A percentile compares a stretch with the other conserved stretches of the same genome.
Conservation (phyloP, 2,113 vertebrate genomes). For the Ctenomys sociabilis region DNA sequence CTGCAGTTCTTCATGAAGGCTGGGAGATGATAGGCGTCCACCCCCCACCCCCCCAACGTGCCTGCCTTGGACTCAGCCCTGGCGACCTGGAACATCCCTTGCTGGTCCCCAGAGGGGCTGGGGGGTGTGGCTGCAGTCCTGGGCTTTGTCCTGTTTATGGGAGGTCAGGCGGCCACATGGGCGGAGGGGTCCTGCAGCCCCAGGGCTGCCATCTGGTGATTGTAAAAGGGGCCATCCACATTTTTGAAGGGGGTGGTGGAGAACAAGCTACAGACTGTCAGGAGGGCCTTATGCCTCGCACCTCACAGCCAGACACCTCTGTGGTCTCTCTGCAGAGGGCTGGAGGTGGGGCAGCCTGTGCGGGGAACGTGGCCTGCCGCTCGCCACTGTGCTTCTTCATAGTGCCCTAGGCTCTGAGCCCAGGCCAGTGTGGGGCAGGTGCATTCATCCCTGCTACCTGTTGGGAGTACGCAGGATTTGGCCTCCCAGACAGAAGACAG, state of each 20-base stretch:
- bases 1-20: not conserved
- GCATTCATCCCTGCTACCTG: not conserved
- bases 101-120: slow-evolving; percentile 18
- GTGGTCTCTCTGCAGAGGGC: slow-evolving; percentile 74
- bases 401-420: not conserved
- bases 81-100: slow-evolving; percentile 34
- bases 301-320: slow-evolving; percentile 84
- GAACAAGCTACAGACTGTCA: slow-evolving; percentile 82
- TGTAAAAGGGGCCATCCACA: slow-evolving; percentile 91
- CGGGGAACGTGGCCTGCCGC: not conserved
- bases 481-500: not conserved
- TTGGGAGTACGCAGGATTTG: not conserved
- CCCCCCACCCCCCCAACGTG: not conserved
- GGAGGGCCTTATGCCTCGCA: slow-evolving; percentile 63
- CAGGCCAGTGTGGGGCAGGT: not conserved
- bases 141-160: slow-evolving; percentile 76
- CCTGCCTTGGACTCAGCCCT: not conserved
- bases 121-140: slow-evolving; percentile 44
- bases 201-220: slow-evolving; percentile 92
- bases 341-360: slow-evolving; percentile 71
- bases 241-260: slow-evolving; percentile 84
- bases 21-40: not conserved
- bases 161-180: slow-evolving; percentile 86
- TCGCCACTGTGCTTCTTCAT: slow-evolving; percentile 33
- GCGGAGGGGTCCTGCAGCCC: slow-evolving; percentile 78